Conservation (phyloP, 1,140 invertebrate species). For the Plectrocnemia conspersa region DNA sequence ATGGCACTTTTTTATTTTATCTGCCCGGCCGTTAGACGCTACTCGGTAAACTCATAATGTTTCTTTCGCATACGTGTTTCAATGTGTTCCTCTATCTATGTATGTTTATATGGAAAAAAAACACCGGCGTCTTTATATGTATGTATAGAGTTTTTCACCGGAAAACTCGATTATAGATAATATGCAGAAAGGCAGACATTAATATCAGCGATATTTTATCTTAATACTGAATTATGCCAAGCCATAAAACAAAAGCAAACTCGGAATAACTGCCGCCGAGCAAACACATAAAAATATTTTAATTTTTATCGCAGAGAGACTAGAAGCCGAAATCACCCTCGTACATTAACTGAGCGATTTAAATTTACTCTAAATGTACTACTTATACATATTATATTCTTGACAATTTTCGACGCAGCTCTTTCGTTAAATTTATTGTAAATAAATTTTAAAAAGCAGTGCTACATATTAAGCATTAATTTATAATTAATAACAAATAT, state of each 20-base stretch:
- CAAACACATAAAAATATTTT: slow-evolving; percentile 21
- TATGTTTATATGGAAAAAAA: no score
- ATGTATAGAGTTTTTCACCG: slow-evolving; percentile 16
- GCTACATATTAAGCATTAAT: no score
- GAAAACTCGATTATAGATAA: slow-evolving; percentile 33
- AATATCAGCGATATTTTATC: slow-evolving; percentile 33
- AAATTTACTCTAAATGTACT: no score
- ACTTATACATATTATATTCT: no score
- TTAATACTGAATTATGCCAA: slow-evolving; percentile 24
- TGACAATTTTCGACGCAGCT: no score
- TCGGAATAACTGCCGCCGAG: slow-evolving; percentile 4
- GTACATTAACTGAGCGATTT: no score
- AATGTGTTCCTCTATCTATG: no score
- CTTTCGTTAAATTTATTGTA: no score
- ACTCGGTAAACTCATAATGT: slow-evolving; percentile 31
- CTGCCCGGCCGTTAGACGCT: slow-evolving; percentile 31
- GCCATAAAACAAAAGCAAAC: slow-evolving; percentile 17
- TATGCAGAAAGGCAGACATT: slow-evolving; percentile 22
- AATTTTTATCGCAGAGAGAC: slow-evolving; percentile 9
- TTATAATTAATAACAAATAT: no score
- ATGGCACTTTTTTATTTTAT: slow-evolving; percentile 35
- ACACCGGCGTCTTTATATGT: no score
- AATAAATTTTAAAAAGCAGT: no score
- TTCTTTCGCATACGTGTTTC: slow-evolving; percentile 1
- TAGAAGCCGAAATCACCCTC: no score